Evolutionary conservation across 2,888 invertebrate genomes (phyloP), one percentile per base, ranked within the genome.

Genomic region (Xylophagus ater): DNA sequence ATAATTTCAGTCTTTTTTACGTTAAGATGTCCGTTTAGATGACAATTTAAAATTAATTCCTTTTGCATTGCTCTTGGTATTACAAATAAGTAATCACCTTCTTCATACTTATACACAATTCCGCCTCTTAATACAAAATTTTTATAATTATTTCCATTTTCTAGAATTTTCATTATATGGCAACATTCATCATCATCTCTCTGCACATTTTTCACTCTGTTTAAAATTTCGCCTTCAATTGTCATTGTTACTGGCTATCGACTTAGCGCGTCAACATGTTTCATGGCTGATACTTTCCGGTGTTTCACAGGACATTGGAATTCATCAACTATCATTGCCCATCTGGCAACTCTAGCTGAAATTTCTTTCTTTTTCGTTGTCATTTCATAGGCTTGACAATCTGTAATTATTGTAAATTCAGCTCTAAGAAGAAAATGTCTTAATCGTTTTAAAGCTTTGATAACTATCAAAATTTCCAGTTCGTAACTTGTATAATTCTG

Each of bases 291-390:
- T 5, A 37, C 34, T 24, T 15, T 4, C 5, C 34, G 6, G 13
- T 34, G 34, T 23, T 24, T 12, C 6, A 34, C 10, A 10, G 15
- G 7, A 18, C n/a, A 34, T 8, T 34, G 4, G 25, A 17, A 34
- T 17, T 34, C 25, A 15, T 34, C 14, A 10, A 25, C n/a, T 3
- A n/a, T 51, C 51, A 32, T 43, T 51, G 40, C 53, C 56, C 13
- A 50, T 29, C 38, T 29, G 39, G 12, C 49, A 45, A 15, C 35
- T 44, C 29, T 49, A 41, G 17, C 53, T 30, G 14, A 32, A 37
- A 25, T 56, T 54, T 19, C 60, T 55, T 55, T 14, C 39, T 40
- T 25, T 54, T 55, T 10, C 2, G 26, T 14, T 7, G 23, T 33
- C 3, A 9, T 12, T 14, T 33, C 13, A 15, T 23, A 33, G 1